Conservation (phyloP, 2,113 vertebrate species). For the Bubo scandiacus region DNA sequence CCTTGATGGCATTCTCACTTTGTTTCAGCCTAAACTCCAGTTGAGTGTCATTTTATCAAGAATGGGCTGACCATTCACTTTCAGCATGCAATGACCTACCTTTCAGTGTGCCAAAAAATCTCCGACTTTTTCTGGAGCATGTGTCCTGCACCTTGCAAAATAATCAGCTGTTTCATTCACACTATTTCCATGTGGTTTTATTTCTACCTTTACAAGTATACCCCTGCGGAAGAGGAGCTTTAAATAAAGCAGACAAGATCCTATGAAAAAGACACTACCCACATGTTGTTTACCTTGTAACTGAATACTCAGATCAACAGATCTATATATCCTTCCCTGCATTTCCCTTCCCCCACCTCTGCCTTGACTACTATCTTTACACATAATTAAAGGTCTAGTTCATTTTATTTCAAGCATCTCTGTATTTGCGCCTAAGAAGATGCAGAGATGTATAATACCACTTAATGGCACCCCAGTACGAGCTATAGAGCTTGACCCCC, state of each 20-base stretch:
- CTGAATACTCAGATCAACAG: neutral
- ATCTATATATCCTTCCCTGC: neutral
- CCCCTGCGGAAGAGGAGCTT: neutral
- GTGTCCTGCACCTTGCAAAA: neutral
- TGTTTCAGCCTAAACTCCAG: neutral
- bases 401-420: neutral
- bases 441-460: neutral
- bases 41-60: neutral
- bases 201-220: neutral
- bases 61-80: neutral
- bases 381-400: neutral
- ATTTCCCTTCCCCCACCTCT: neutral
- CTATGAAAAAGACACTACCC: neutral
- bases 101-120: neutral
- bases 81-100: neutral
- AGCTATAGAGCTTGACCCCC: neutral
- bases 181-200: neutral
- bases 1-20: neutral
- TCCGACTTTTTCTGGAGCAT: neutral
- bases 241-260: neutral
- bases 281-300: neutral
- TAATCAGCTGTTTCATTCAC: neutral
- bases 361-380: neutral
- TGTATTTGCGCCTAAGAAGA: neutral
- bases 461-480: neutral